Percentiles rank a stretch among this genome's conserved stretches.
Evolutionary conservation across 2,113 vertebrate genomes (phyloP).

Genomic region (Pangasianodon gigas): DNA sequence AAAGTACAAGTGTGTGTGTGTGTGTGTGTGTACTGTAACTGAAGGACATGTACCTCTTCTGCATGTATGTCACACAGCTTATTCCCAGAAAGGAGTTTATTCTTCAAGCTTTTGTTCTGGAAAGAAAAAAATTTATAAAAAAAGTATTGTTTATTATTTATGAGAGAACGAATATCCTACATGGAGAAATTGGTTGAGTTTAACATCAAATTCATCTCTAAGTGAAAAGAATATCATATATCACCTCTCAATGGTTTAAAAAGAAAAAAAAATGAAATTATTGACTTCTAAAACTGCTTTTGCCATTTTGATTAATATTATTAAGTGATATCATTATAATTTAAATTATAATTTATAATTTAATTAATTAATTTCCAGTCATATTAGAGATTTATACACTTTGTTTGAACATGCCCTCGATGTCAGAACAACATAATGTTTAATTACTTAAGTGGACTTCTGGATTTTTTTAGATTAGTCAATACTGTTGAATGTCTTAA

Average conservation of each 20-base stretch:
- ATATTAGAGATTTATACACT: background rate
- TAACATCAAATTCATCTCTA: background rate
- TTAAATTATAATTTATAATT: background rate
- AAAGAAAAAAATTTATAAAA: conserved; percentile 17
- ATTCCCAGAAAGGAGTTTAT: conserved; percentile 91
- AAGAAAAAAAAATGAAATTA: background rate
- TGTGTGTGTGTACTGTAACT: background rate
- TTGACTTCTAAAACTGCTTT: background rate
- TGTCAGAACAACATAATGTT: too few relatives aligned
- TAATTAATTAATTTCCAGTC: too few relatives aligned
- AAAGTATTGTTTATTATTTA: background rate
- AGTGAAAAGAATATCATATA: background rate
- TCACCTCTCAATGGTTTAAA: too few relatives aligned
- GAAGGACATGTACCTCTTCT: conserved; percentile 84
- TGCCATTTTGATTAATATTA: background rate
- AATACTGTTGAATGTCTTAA: too few relatives aligned
- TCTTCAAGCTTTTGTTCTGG: conserved; percentile 99
- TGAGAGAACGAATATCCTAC: background rate
- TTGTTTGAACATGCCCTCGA: too few relatives aligned
- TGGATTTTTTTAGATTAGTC: too few relatives aligned
- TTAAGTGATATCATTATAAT: background rate
- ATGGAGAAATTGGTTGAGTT: background rate
- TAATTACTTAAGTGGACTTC: too few relatives aligned
- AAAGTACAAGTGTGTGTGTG: conserved; percentile 1
- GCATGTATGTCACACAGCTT: conserved; percentile 94